Base-by-base conservation (phyloP, 2,888 invertebrate species). In the Cataglyphis livida region DNA sequence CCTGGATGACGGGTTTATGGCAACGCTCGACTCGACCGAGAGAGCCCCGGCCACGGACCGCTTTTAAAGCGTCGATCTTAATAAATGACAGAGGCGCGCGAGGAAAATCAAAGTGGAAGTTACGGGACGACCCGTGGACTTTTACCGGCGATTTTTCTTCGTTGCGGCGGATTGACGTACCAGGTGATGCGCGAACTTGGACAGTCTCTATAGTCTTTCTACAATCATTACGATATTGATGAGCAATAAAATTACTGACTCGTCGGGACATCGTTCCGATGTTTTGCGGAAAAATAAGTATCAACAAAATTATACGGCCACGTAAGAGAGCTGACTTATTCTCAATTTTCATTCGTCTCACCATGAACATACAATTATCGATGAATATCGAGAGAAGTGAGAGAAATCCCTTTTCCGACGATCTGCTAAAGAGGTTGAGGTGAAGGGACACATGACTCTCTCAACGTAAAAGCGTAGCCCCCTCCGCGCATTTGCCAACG, bases 391-490 rank as follows among this genome's bases (percentile, higher is more conserved):
- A 89, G 84, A 89, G 86, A 66, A 64, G 41, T 32, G 70, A 82
- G 79, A 75, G 73, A 68, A 89, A 82, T 83, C 73, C 66, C 15
- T 84, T 86, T 84, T 73, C 74, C 68, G 28, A 38, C 68, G 82
- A 61, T 15, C 35, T 70, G 57, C 59, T 51, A 51, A 79, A 83
- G 75, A 32, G 44, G 15, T 76, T 76, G 82, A 89, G 81, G 79
- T 28, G 28, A 75, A 73, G 61, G 84, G 89, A 89, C 89, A 87
- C 87, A 85, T 87, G 88, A 88, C 85, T 71, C 78, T 91, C 88
- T 73, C 84, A 83, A 87, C 89, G 90, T 90, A 88, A 89, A 91
- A 91, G 88, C 88, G 85, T 87, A 90, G 18, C 18, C n/a, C 15
- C 79, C 81, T 68, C 68, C 9, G 10, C 79, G 44, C 10, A 25